phyloP scores from a whole-genome alignment of 2,888 invertebrate species.

The Thalpophila matura region DNA sequence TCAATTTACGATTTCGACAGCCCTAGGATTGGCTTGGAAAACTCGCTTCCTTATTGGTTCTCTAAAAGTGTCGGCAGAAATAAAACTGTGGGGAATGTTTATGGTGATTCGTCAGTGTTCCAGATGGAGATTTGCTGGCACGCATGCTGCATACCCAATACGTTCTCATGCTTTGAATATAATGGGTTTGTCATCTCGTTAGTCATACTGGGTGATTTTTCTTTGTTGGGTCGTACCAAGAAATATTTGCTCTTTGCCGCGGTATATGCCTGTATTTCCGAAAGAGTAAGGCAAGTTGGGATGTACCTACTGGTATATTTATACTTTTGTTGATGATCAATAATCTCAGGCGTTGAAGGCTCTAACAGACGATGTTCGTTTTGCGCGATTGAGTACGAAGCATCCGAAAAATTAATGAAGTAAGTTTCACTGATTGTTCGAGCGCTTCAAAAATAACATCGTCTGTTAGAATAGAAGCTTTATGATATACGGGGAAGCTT shows the following conservation, averaged over 20 bases:
- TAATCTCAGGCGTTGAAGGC: no score
- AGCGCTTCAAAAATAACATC: no score
- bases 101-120: conserved; percentile 49
- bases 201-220: conserved; percentile 38
- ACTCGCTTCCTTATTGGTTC: conserved; percentile 57
- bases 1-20: conserved; percentile 20
- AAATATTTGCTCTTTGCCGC: no score
- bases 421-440: no score
- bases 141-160: conserved; percentile 38
- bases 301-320: neutral
- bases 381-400: no score
- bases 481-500: no score
- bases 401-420: no score
- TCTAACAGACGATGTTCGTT: no score
- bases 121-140: conserved; percentile 23
- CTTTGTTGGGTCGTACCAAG: conserved; percentile 18
- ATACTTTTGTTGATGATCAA: no score
- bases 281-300: neutral
- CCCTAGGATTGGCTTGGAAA: conserved; percentile 31
- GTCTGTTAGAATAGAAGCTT: no score
- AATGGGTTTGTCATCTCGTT: conserved; percentile 48
- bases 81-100: conserved; percentile 50
- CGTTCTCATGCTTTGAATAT: conserved; percentile 53
- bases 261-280: conserved; percentile 23
- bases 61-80: conserved; percentile 50